Base-by-base conservation (phyloP, 2,888 invertebrate species). In the Ormyrus rosae region DNA sequence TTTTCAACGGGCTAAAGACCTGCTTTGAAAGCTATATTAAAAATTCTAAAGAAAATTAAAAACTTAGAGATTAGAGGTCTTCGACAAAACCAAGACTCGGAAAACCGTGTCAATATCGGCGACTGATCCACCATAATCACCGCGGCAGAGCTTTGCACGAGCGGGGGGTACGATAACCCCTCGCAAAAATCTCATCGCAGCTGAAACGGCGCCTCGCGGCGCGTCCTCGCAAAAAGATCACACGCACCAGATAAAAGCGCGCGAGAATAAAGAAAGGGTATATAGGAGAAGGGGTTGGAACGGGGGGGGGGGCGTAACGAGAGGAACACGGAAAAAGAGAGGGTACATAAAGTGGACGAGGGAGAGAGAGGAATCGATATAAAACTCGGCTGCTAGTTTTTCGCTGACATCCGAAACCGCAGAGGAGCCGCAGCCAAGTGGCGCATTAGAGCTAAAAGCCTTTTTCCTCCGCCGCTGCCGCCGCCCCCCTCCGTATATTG, bases 391-490 rank as follows among this genome's bases (percentile, higher is more conserved):
- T 10, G 51, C 60, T 45, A 51, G 81, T 81, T 81, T 81, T 78
- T 70, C 74, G 78, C 76, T 79, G 81, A 79, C 79, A 81, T 73
- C 58, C 69, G 79, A 81, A 79, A 79, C 79, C 79, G 63, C 81
- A 69, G 69, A 69, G 60, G 45, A 67, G 68, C 71, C 67, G 55
- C 69, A 64, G 81, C 76, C 78, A 81, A 81, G 79, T 79, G 76
- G 73, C 81, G 73, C 81, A 79, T 81, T 81, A 78, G 70, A 75
- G 81, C 78, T 81, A 81, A 78, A 81, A 81, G 78, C 78, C 75
- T 81, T 78, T 73, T 70, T 19, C 11, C 69, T 19, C 58, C 74
- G 56, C 34, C 45, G 6, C 48, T 92, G 92, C 83, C 92, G 5
- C 48, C 64, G 2, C 9, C 65, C 45, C 53, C 10, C 19, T 67